Evolutionary conservation across 2,888 invertebrate species (phyloP).

Genomic region (Cephus nigrinus): DNA sequence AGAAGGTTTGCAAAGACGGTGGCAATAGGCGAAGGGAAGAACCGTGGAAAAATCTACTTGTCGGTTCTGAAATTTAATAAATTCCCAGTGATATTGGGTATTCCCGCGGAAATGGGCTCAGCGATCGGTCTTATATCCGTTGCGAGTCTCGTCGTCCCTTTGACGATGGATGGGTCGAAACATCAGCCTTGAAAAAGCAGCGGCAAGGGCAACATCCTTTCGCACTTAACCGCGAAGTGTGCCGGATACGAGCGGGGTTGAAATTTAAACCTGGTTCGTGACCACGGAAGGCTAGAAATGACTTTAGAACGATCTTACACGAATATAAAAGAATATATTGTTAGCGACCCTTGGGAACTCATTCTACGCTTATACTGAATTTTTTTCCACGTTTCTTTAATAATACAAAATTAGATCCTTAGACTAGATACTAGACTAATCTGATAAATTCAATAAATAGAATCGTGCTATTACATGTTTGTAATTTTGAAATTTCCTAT

Average conservation of each 20-base stretch:
- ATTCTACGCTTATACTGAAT: neutral
- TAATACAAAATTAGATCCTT: neutral
- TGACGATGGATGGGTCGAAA: conserved; percentile 8
- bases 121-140: conserved; percentile 1
- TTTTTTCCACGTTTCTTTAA: neutral
- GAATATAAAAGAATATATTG: neutral
- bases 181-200: conserved; percentile 11
- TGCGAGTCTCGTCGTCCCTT: neutral
- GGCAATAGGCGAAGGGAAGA: neutral
- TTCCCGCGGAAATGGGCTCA: neutral
- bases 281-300: neutral
- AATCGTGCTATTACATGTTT: too few relatives aligned
- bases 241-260: conserved; percentile 4
- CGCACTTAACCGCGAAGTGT: conserved; percentile 14
- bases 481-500: neutral
- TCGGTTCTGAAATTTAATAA: neutral
- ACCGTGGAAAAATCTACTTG: neutral
- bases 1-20: conserved; percentile 13
- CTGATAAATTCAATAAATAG: neutral
- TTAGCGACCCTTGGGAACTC: neutral
- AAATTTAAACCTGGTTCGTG: conserved; percentile 11
- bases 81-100: neutral
- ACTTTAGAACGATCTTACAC: neutral
- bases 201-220: conserved; percentile 13
- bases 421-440: neutral